Base-by-base conservation (phyloP, 2,113 vertebrate genomes). In the Irena cyanogastra region DNA sequence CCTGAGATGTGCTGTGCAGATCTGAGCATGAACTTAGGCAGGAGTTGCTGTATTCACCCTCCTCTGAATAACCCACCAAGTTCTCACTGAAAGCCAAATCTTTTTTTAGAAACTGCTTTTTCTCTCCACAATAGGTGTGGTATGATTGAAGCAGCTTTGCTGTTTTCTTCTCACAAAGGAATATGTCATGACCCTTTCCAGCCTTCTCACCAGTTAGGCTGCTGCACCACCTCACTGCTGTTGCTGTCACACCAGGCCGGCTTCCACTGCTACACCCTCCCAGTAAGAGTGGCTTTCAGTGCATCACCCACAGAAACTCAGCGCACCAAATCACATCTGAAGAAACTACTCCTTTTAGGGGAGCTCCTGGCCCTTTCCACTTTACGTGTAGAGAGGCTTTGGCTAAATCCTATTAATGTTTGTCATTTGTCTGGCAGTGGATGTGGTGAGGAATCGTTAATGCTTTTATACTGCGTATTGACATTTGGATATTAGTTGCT, bases 71-170 rank as follows among this genome's bases (percentile, higher is more conserved):
- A 95, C 49, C 39, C 1, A 6, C 47, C 39, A 88, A 90, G 24
- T 30, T 81, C 63, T 83, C 60, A 50, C 54, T 83, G 65, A 89
- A 94, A 90, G 54, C 21, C 21, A 50, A 54, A 89, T 31, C 54
- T 76, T 80, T 87, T 94, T 89, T 79, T 75, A 91, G 84, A 94
- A 95, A 61, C n/a, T 57, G 53, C 26, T 83, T 93, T 87, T 83
- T 74, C 45, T 70, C 50, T 61, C n/a, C 35, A 69, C 66, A 95
- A 69, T 76, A 84, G 5, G 0, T 61, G 35, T 39, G 33, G 50
- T 15, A 53, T 85, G 84, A 91, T 72, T 93, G 89, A 92, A 91
- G 42, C 57, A 53, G 74, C 63, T 94, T 80, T 68, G 53, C 33
- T 87, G 30, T 86, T 87, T 90, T 53, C 57, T 87, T 41, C n/a